Evolutionary conservation across 2,888 invertebrate species (phyloP).

Genomic region (Caenorhabditis becei): DNA sequence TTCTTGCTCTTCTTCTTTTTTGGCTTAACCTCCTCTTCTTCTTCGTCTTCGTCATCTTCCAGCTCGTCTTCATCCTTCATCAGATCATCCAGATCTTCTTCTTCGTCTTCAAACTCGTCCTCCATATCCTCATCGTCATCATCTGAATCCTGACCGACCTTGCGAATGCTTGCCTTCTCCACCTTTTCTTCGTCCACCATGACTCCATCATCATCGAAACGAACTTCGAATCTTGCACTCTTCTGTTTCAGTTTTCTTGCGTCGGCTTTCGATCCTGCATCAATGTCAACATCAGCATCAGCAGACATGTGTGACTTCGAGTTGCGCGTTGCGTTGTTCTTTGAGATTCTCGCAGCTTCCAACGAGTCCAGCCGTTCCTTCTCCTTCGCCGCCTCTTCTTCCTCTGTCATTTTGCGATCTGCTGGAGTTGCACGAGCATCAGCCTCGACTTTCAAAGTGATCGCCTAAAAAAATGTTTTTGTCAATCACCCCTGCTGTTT

Average conservation of each 20-base stretch:
- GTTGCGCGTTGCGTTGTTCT: constrained; percentile 85
- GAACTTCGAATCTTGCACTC: constrained; percentile 62
- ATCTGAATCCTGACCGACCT: constrained; percentile 27
- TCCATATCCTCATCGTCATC: constrained; percentile 59
- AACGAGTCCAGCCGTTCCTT: constrained; percentile 87
- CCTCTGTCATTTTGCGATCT: constrained; percentile 90
- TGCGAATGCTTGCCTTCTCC: constrained; percentile 23
- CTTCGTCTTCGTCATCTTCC: constrained; percentile 45
- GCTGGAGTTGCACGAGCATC: constrained; percentile 85
- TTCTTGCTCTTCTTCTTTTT: constrained; percentile 11
- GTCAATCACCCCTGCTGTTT: background rate
- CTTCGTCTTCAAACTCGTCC: constrained; percentile 68
- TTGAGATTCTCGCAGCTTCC: constrained; percentile 87
- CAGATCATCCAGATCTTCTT: constrained; percentile 72
- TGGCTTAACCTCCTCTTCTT: constrained; percentile 37
- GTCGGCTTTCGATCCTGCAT: constrained; percentile 58
- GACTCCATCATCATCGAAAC: constrained; percentile 66
- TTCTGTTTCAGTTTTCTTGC: constrained; percentile 49
- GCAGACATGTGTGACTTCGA: constrained; percentile 62
- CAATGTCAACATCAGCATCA: constrained; percentile 66
- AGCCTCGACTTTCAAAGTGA: constrained; percentile 64
- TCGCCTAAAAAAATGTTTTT: constrained; percentile 54
- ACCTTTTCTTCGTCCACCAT: constrained; percentile 63
- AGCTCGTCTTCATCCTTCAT: constrained; percentile 65
- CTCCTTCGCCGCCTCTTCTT: constrained; percentile 89